Evolutionary conservation across 2,888 invertebrate genomes (phyloP).

Genomic region (Drepana falcataria): DNA sequence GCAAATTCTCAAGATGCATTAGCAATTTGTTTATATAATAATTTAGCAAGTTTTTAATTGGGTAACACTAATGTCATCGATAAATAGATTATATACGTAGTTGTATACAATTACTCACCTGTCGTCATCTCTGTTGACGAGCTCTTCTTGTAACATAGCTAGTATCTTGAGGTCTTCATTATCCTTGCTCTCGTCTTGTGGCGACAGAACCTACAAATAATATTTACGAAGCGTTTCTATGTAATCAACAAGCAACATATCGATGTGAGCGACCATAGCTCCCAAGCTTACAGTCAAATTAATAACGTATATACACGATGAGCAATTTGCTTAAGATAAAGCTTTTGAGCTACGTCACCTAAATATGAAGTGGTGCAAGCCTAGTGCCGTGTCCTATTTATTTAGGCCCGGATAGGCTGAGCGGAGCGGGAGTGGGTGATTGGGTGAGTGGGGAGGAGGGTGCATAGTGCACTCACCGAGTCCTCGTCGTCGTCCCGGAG

Average conservation of each 20-base stretch:
- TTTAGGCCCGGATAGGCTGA: constrained; percentile 34
- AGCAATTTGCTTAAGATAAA: constrained; percentile 28
- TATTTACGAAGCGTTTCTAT: constrained; percentile 60
- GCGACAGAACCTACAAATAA: constrained; percentile 71
- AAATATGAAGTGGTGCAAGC: constrained; percentile 42
- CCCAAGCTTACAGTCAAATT: constrained; percentile 16
- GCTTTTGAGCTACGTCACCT: constrained; percentile 29
- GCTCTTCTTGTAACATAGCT: constrained; percentile 86
- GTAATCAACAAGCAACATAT: constrained; percentile 58
- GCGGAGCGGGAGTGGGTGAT: constrained; percentile 17
- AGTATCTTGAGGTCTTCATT: constrained; percentile 87
- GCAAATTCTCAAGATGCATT: too few species aligned
- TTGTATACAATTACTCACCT: constrained; percentile 75
- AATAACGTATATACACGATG: constrained; percentile 16
- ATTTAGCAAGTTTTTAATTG: too few species aligned
- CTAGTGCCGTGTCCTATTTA: constrained; percentile 64
- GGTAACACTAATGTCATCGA: too few species aligned
- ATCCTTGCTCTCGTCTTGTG: constrained; percentile 72
- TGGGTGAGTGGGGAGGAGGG: constrained; percentile 10
- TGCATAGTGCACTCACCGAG: constrained; percentile 81
- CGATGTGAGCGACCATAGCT: constrained; percentile 34
- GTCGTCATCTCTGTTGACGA: constrained; percentile 90
- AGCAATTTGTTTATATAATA: too few species aligned
- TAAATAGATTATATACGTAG: too few species aligned
- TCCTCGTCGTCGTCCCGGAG: constrained; percentile 80